Evolutionary conservation across 2,888 invertebrate genomes (phyloP), one percentile per base, ranked within the genome.

Genomic region (Cheilosia scutellata): DNA sequence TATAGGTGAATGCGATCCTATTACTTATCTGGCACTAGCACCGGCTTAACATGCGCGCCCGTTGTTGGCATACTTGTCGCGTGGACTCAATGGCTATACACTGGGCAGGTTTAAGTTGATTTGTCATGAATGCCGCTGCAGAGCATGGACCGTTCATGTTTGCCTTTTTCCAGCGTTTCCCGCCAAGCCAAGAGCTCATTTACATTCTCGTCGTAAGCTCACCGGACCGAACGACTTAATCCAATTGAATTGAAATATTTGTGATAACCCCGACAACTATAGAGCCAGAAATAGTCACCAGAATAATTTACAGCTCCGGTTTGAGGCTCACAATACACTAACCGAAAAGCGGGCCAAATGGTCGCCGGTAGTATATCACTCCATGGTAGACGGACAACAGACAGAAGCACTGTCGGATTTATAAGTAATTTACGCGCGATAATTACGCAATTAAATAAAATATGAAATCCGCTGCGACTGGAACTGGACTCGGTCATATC

Each of bases 391-490:
- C 86, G 57, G 86, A 82, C 82, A 68, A 76, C 86, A 86, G 86
- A 86, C 86, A 82, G 80, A 82, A 86, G 82, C 82, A 57, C 51
- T 37, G 37, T 76, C 82, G 2, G 80, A 71, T 71, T 80, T 84
- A 80, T 71, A 55, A 31, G 58, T 63, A 75, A 71, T 80, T 66
- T 82, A 82, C 76, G 76, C 68, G 80, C 66, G 68, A 82, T 86
- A 86, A 82, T 82, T 86, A 82, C 76, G 86, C 86, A 82, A 86
- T 86, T 86, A 86, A 66, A 76, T 55, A 62, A 51, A 76, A 72
- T 80, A 72, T 80, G 66, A 72, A 76, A 27, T 44, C 37, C 42
- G 2, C 58, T 47, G 55, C 1, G 20, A 11, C 37, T 13, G 3
- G 13, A n/a, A 37, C 37, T n/a, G 9, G 40, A 20, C 6, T 44